Conservation (phyloP, 2,797 vertebrate genomes). For the Ctenosaura bakeri region DNA sequence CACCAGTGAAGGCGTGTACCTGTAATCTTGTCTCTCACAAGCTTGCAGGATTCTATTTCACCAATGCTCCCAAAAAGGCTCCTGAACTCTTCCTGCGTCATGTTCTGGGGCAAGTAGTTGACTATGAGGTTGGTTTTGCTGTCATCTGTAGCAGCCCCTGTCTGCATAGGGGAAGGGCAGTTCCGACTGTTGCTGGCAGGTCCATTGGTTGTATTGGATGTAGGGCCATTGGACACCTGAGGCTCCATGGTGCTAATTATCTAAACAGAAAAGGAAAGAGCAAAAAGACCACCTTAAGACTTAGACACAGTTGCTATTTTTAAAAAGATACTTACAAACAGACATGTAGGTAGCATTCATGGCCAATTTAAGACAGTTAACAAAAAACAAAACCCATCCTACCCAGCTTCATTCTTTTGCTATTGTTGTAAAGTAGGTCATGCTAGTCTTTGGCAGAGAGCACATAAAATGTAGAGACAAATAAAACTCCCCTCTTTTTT, state of each 20-base stretch:
- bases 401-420: slow-evolving; percentile 73
- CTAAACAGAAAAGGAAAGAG: slow-evolving; percentile 79
- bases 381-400: slow-evolving; percentile 45
- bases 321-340: slow-evolving; percentile 71
- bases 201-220: slow-evolving; percentile 95
- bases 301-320: slow-evolving; percentile 75
- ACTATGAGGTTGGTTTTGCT: slow-evolving; percentile 99
- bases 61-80: slow-evolving; percentile 99
- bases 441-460: slow-evolving; percentile 77
- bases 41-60: slow-evolving; percentile 99
- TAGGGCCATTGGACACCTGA: slow-evolving; percentile 99
- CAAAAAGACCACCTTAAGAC: slow-evolving; percentile 59
- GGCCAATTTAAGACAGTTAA: slow-evolving; percentile 77
- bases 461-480: slow-evolving; percentile 79
- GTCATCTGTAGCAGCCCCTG: slow-evolving; percentile 94
- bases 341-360: slow-evolving; percentile 74
- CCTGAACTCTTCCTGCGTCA: slow-evolving; percentile 99
- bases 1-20: slow-evolving; percentile 79
- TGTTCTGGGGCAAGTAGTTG: slow-evolving; percentile 99
- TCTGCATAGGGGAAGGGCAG: slow-evolving; percentile 99
- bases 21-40: slow-evolving; percentile 99
- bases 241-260: slow-evolving; percentile 99
- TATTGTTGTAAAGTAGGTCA: slow-evolving; percentile 81
- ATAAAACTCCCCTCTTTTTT: slow-evolving; percentile 50
- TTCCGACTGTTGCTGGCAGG: slow-evolving; percentile 98